A percentile compares a stretch with the other conserved stretches of the same genome.
Evolutionary conservation across 2,888 invertebrate genomes (phyloP).

Genomic region (Miltochrista miniata): DNA sequence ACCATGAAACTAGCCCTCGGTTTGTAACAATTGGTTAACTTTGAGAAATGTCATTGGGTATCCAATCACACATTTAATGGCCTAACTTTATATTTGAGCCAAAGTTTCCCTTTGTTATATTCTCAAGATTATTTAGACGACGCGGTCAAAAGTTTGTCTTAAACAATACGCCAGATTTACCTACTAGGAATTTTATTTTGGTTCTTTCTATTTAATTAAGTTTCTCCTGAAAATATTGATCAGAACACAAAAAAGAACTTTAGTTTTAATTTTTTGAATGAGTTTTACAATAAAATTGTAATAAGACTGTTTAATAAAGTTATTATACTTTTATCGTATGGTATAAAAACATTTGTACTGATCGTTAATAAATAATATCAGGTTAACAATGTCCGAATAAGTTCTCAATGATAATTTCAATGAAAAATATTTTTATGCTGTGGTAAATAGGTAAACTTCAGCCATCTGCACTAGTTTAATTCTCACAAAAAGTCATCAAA

Average conservation of each 20-base stretch:
- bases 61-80: slow-evolving; percentile 40
- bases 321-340: too few relatives aligned
- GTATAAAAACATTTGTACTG: too few relatives aligned
- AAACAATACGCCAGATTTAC: slow-evolving; percentile 31
- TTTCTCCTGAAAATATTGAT: too few relatives aligned
- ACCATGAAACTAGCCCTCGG: slow-evolving; percentile 34
- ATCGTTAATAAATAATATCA: too few relatives aligned
- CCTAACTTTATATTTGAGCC: slow-evolving; percentile 34
- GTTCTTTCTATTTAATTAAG: slow-evolving; percentile 10
- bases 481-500: slow-evolving; percentile 30
- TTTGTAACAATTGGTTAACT: slow-evolving; percentile 40
- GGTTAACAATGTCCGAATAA: too few relatives aligned
- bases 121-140: slow-evolving; percentile 33
- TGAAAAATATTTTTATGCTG: slow-evolving; percentile 11
- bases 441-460: slow-evolving; percentile 19
- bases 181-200: slow-evolving; percentile 13
- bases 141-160: slow-evolving; percentile 25
- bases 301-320: too few relatives aligned
- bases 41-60: slow-evolving; percentile 36
- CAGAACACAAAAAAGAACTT: too few relatives aligned
- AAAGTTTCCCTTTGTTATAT: slow-evolving; percentile 35
- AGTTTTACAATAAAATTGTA: too few relatives aligned
- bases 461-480: slow-evolving; percentile 9
- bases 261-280: too few relatives aligned
- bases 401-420: background rate